Conservation (phyloP, 1,140 invertebrate species). For the Cotesia typhae region DNA sequence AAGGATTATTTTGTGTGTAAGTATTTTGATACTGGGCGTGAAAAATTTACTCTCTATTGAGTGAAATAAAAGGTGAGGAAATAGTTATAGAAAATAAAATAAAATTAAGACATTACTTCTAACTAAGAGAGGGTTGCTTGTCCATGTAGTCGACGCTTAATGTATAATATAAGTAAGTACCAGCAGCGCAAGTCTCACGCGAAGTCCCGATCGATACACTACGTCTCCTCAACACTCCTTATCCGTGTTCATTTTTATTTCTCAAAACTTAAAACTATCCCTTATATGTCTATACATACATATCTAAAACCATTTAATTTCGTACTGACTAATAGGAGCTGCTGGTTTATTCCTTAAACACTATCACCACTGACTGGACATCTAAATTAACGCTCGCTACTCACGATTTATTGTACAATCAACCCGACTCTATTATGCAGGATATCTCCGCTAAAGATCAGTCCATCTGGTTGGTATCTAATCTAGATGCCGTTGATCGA, state of each 20-base stretch:
- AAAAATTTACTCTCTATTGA: background rate
- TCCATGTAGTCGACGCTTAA: conserved; percentile 19
- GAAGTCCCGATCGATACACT: conserved; percentile 42
- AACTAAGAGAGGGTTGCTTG: conserved; percentile 39
- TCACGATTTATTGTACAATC: background rate
- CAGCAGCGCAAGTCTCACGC: conserved; percentile 58
- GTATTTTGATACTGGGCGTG: too few relatives aligned
- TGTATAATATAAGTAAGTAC: too few relatives aligned
- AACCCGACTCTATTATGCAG: conserved; percentile 33
- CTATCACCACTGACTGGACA: too few relatives aligned
- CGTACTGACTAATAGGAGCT: too few relatives aligned
- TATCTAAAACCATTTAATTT: background rate
- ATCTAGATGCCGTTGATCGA: conserved; percentile 26
- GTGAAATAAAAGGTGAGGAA: conserved; percentile 33
- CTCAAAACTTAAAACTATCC: conserved; percentile 3
- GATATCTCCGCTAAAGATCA: conserved; percentile 29
- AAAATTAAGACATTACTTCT: conserved; percentile 62
- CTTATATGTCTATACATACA: too few relatives aligned
- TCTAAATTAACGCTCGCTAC: too few relatives aligned
- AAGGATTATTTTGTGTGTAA: too few relatives aligned
- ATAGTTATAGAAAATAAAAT: conserved; percentile 45
- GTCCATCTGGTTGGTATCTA: conserved; percentile 37
- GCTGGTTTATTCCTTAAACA: too few relatives aligned
- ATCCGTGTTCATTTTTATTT: background rate
- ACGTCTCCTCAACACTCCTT: background rate